These are phyloP conservation scores for Gymnothorax javanicus DNA, from an alignment of 2,797 vertebrate species.

Conservation along the genomic window DNA sequence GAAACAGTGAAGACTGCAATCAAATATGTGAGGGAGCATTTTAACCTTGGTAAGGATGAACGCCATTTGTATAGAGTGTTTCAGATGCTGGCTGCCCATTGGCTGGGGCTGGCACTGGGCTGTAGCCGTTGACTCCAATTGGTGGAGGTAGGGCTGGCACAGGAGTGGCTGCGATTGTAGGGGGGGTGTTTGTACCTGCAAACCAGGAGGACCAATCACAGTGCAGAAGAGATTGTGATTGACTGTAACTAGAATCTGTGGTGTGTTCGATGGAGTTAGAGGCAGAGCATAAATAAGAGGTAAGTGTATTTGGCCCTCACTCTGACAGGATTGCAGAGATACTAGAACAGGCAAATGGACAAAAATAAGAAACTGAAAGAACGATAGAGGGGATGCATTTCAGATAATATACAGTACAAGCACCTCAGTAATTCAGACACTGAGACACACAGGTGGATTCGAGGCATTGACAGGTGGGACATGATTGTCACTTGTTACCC, in stretches of 20 bases:
- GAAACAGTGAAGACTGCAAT: neutral
- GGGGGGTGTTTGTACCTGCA: constrained; percentile 89
- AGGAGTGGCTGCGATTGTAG: constrained; percentile 84
- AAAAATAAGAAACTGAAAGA: neutral
- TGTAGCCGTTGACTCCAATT: constrained; percentile 87
- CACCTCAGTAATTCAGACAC: neutral
- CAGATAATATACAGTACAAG: neutral
- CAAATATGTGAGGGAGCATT: neutral
- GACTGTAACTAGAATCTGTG: constrained; percentile 33
- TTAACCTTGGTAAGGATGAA: constrained; percentile 89
- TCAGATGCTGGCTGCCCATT: constrained; percentile 85
- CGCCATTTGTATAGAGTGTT: constrained; percentile 85
- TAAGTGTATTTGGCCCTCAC: constrained; percentile 12
- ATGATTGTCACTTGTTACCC: constrained; percentile 56
- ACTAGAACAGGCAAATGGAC: neutral
- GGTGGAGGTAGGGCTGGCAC: constrained; percentile 83
- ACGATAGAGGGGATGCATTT: neutral
- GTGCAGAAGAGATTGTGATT: constrained; percentile 37
- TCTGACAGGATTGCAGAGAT: neutral
- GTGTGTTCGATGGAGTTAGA: constrained; percentile 28
- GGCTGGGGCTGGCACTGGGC: constrained; percentile 77
- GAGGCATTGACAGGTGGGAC: constrained; percentile 1
- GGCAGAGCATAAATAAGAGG: constrained; percentile 18
- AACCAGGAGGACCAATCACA: constrained; percentile 43
- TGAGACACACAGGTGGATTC: neutral